Percentiles rank a stretch among this genome's conserved stretches.
These are phyloP conservation scores for Phocoena phocoena DNA, from an alignment of 2,113 vertebrate species.

Conservation along the genomic window DNA sequence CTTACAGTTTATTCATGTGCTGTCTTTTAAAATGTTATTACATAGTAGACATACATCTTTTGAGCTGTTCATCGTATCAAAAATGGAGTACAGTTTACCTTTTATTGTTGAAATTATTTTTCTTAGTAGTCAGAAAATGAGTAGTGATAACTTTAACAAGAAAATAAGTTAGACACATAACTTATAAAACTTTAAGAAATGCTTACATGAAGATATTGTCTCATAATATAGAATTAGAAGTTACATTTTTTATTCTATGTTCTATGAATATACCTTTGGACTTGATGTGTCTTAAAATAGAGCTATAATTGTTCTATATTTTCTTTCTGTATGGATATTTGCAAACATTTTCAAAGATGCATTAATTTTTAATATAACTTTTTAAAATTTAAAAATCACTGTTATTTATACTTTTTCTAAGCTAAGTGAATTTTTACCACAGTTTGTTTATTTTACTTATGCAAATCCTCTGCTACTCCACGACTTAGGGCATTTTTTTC, in stretches of 20 bases:
- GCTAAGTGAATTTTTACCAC: background rate
- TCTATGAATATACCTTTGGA: background rate
- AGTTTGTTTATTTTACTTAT: conserved; percentile 10
- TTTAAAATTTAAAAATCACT: background rate
- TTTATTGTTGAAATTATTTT: background rate
- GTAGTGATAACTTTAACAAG: background rate
- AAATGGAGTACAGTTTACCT: background rate
- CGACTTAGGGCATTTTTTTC: background rate
- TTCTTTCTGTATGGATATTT: background rate
- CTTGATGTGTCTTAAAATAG: background rate
- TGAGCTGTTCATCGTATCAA: background rate
- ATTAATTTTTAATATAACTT: background rate
- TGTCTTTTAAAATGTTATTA: background rate
- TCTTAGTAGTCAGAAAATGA: background rate
- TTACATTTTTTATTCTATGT: background rate
- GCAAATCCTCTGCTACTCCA: background rate
- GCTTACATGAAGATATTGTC: background rate
- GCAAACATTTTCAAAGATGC: background rate
- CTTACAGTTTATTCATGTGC: background rate
- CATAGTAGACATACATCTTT: background rate
- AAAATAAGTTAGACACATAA: background rate
- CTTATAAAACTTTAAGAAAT: background rate
- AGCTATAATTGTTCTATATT: background rate
- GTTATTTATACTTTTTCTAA: conserved; percentile 28
- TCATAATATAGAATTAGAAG: background rate